Evolutionary conservation across 1,140 invertebrate species (phyloP).

Genomic region (Leptinotarsa texana): DNA sequence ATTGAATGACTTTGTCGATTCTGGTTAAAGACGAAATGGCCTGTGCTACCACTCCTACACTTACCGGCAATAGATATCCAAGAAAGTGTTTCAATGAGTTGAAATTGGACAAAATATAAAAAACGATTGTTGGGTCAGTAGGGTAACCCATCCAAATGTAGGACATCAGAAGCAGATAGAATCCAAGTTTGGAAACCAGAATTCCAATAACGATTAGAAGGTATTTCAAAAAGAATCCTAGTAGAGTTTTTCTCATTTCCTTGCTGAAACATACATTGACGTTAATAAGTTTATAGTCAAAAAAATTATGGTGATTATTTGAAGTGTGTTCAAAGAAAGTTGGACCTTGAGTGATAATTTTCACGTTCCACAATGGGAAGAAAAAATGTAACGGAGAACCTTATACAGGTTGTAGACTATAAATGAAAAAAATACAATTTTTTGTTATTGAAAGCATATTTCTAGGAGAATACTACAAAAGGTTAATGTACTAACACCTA

Average conservation of each 20-base stretch:
- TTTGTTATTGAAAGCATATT: too few species aligned
- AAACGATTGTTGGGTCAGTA: constrained; percentile 76
- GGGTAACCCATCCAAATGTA: constrained; percentile 70
- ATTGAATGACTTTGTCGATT: constrained; percentile 39
- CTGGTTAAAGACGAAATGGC: constrained; percentile 52
- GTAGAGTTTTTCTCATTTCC: constrained; percentile 42
- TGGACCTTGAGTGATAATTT: too few species aligned
- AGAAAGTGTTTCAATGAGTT: constrained; percentile 72
- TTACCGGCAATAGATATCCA: constrained; percentile 74
- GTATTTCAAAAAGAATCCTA: constrained; percentile 41
- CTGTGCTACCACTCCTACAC: constrained; percentile 64
- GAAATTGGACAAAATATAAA: constrained; percentile 75
- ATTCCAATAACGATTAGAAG: constrained; percentile 48
- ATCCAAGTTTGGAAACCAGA: constrained; percentile 68
- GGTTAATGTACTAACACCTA: too few species aligned
- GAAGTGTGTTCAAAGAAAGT: neutral
- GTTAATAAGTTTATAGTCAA: neutral
- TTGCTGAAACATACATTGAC: constrained; percentile 35
- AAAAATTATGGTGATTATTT: neutral
- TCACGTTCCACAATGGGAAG: too few species aligned
- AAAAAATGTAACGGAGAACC: too few species aligned
- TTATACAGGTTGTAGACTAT: too few species aligned
- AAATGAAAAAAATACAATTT: too few species aligned
- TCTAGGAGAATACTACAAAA: too few species aligned
- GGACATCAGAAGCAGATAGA: constrained; percentile 65